Evolutionary conservation across 2,888 invertebrate genomes (phyloP).

Genomic region (Ophioninae sp.): DNA sequence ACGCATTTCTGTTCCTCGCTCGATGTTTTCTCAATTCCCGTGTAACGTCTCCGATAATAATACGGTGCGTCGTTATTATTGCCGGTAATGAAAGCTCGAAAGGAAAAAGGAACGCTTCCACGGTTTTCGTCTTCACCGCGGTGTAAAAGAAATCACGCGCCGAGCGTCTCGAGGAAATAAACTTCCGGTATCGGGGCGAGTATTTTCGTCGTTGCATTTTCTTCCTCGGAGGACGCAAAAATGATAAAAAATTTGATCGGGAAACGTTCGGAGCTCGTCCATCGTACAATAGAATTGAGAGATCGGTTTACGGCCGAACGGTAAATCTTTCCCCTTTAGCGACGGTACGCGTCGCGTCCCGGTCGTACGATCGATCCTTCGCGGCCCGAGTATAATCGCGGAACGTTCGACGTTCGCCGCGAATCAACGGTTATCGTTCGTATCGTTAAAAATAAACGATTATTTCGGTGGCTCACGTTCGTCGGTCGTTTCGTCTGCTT

Average conservation of each 20-base stretch:
- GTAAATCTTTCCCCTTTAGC: constrained; percentile 15
- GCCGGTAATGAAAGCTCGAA: background rate
- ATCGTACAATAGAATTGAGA: constrained; percentile 36
- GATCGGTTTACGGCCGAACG: background rate
- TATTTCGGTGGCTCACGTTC: background rate
- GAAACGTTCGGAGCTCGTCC: constrained; percentile 7
- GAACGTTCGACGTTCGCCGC: background rate
- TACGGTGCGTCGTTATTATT: constrained; percentile 15
- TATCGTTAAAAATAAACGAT: background rate
- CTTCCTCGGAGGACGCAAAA: constrained; percentile 8
- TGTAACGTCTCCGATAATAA: constrained; percentile 16
- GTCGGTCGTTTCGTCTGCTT: constrained; percentile 47
- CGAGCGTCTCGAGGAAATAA: constrained; percentile 1
- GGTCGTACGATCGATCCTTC: background rate
- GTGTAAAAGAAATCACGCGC: background rate
- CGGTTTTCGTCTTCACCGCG: background rate
- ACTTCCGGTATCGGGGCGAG: constrained; percentile 31
- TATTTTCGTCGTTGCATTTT: constrained; percentile 5
- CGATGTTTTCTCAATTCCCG: constrained; percentile 36
- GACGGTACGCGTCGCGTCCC: background rate
- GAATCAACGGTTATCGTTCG: background rate
- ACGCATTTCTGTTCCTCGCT: constrained; percentile 38
- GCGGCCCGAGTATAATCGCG: background rate
- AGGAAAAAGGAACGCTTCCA: background rate
- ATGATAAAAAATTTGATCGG: constrained; percentile 23